Conservation (phyloP, 2,888 invertebrate species). For the Diaperis boleti region DNA sequence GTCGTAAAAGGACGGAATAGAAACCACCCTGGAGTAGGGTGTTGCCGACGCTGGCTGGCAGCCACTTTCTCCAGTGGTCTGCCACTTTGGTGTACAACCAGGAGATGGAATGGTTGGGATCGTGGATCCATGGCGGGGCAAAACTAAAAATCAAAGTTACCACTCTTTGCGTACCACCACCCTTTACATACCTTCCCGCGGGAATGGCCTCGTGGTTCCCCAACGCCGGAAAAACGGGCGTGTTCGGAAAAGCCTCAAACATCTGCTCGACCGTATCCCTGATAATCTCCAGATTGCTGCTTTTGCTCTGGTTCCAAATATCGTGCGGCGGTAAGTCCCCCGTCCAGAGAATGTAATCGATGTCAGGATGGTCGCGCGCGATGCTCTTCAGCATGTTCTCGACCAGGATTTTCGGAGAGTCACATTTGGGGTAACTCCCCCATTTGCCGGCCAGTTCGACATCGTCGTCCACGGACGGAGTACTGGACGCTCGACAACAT, state of each 20-base stretch:
- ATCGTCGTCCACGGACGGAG: conserved; percentile 77
- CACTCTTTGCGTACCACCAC: no score
- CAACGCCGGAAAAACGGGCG: conserved; percentile 92
- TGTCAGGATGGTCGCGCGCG: conserved; percentile 85
- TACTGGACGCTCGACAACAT: conserved; percentile 88
- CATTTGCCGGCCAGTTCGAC: conserved; percentile 83
- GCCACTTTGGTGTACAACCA: conserved; percentile 94
- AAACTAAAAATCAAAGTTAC: conserved; percentile 71
- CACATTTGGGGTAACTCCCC: conserved; percentile 96
- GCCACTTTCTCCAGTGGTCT: conserved; percentile 90
- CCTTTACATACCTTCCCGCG: conserved; percentile 97
- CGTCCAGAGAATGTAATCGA: conserved; percentile 95
- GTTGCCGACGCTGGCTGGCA: conserved; percentile 81
- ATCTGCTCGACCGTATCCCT: conserved; percentile 86
- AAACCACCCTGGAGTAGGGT: conserved; percentile 89
- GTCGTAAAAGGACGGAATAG: conserved; percentile 90
- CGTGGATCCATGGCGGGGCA: conserved; percentile 86
- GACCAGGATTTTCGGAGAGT: conserved; percentile 90
- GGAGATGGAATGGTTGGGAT: conserved; percentile 83
- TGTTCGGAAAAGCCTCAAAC: conserved; percentile 86
- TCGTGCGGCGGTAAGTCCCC: conserved; percentile 97
- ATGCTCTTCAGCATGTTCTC: conserved; percentile 93
- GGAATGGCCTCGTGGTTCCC: conserved; percentile 98
- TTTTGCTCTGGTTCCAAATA: conserved; percentile 92
- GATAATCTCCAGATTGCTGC: conserved; percentile 85